Conservation (phyloP, 2,113 vertebrate species). For the Nestor notabilis region DNA sequence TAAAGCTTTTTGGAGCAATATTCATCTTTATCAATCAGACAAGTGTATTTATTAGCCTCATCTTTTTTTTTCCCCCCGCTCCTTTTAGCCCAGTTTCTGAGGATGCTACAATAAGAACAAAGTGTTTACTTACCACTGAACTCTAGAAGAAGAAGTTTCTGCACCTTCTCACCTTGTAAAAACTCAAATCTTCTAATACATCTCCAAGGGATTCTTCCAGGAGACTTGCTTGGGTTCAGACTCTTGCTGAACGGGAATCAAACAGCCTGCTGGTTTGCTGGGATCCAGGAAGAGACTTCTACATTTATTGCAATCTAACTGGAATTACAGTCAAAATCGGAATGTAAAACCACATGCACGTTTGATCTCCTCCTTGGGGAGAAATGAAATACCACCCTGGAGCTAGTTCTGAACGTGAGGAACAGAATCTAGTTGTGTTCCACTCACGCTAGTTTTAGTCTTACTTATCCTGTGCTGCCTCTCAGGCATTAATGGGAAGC, state of each 20-base stretch:
- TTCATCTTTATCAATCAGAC: not conserved
- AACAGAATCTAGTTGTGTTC: not conserved
- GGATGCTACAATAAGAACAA: constrained; percentile 72
- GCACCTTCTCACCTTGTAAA: not conserved
- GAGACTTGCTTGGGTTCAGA: constrained; percentile 3
- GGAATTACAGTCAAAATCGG: not conserved
- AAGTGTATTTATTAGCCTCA: not conserved
- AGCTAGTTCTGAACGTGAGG: not conserved
- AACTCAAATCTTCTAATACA: not conserved
- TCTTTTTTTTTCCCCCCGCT: not conserved
- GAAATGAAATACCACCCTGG: not conserved
- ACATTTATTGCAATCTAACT: not conserved
- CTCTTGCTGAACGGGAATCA: not conserved
- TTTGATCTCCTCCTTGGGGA: not conserved
- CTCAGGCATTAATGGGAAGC: not conserved
- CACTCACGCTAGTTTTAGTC: not conserved
- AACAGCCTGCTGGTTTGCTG: not conserved
- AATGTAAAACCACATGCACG: not conserved
- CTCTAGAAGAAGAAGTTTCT: constrained; percentile 76
- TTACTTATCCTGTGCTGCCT: not conserved
- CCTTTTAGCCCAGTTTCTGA: constrained; percentile 56
- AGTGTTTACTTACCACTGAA: constrained; percentile 93
- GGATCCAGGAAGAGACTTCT: constrained; percentile 21
- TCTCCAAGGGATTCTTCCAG: not conserved
- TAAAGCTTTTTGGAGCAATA: not conserved